Evolutionary conservation across 35 echinoderm and acorn worm species (phyloP).

Genomic region (Apostichopus californicus): DNA sequence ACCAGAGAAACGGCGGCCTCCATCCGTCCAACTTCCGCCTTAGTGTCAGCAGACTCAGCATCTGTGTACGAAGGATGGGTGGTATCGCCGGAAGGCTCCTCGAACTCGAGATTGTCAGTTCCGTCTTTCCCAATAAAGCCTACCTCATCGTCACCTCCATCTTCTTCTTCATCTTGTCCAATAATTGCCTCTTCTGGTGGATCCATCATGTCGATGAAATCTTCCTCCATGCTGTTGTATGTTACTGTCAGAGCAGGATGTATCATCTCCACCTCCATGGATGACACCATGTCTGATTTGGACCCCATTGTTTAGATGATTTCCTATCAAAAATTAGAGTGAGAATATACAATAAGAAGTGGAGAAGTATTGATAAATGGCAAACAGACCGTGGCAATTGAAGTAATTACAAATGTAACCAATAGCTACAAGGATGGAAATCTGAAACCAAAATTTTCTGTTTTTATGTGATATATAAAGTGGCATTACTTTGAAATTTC

Average conservation of each 20-base stretch:
- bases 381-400: too few relatives aligned
- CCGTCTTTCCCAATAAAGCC: background rate
- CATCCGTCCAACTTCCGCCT: too few relatives aligned
- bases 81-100: background rate
- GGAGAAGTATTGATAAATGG: too few relatives aligned
- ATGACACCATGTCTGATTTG: conserved; percentile 48
- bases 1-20: background rate
- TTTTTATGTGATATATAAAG: too few relatives aligned
- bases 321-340: background rate
- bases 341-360: background rate
- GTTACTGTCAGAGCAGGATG: background rate
- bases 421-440: too few relatives aligned
- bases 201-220: conserved; percentile 61
- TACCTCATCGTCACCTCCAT: background rate
- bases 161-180: background rate
- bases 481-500: too few relatives aligned
- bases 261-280: conserved; percentile 34
- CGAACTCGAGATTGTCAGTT: background rate
- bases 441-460: too few relatives aligned
- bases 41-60: background rate
- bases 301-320: conserved; percentile 47
- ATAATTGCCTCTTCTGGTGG: conserved; percentile 47
- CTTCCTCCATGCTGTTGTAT: conserved; percentile 39
- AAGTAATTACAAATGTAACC: too few relatives aligned
- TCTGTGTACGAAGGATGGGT: background rate